Evolutionary conservation across 1,140 invertebrate genomes (phyloP), one percentile per base, ranked within the genome.

Genomic region (Hycleus cichorii): DNA sequence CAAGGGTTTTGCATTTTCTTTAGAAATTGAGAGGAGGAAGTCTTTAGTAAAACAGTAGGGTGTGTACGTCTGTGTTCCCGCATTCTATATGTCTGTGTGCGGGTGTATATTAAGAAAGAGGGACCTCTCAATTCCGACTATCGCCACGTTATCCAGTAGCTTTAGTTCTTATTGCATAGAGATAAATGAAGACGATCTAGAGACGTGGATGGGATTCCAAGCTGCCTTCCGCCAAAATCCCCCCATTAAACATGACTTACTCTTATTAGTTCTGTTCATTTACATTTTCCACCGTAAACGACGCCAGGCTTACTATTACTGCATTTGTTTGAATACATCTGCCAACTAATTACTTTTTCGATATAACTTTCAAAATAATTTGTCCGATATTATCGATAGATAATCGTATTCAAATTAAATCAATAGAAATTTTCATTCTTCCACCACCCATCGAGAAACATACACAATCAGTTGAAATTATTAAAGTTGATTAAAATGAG

Each of bases 221-320:
- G 50, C 50, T 32, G 50, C 50, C 39, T 52, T 43, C 48, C 27
- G 32, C 50, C 38, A 27, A 52, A 52, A 44, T 44, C 32, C 32
- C 50, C n/a, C 50, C 50, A 52, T 52, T 52, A 52, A 52, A 52
- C 50, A 43, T 44, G 50, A 52, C 50, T 38, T 52, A 39, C 50
- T 26, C 27, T 52, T 52, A 52, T 52, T 52, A 52, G 40, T 43
- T 52, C 48, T 32, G 48, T 49, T 49, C 48, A 49, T 49, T 49
- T 49, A 38, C 48, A 49, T 49, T 49, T 38, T 49, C 25, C 24
- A 3, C 32, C 32, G 32, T 32, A 32, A 32, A 32, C 32, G 32
- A 32, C 7, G 32, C 32, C 32, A 18, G 18, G 18, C 18, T 18
- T 18, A 18, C 18, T 18, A 18, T 32, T 7, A 32, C 32, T 32